Base-by-base conservation (phyloP, 1,140 invertebrate species). In the Trinorchestia longiramus region DNA sequence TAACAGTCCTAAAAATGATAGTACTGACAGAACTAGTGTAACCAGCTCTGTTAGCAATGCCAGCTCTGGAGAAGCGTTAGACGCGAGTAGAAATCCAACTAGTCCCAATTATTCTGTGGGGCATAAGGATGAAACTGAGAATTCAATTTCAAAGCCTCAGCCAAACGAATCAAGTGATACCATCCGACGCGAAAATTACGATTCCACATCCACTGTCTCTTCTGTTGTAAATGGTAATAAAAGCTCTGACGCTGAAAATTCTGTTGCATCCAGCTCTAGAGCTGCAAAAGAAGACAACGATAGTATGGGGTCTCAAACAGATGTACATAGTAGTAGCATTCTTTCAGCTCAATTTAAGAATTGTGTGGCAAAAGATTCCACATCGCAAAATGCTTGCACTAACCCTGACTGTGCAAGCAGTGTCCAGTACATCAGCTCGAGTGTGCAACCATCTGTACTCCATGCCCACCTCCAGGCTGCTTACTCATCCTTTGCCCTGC, bases 11-110 rank as follows among this genome's bases (percentile, higher is more conserved):
- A 94, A 44, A 94, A 94, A 94, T 94, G 44, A 94, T n/a, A 45
- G 43, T 47, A 23, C 44, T 94, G 92, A 94, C 44, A 45, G 43
- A 94, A 40, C 92, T 47, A 94, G 92, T 94, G 6, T 94, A 41
- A 44, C 92, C 23, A 94, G 92, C 43, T 94, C 92, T 94, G 92
- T 47, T 45, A 94, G 92, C 47, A 94, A 94, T 94, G 92, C 92
- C 92, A 94, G 92, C 43, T 94, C 92, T 94, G 92, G 36, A 44
- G 92, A 94, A 43, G 44, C 92, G 1, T 94, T 94, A 94, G 92
- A 45, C 40, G 36, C 36, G 36, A 77, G 62, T 77, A 77, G 36
- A 36, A 90, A 90, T 36, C 88, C n/a, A 11, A 90, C n/a, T 0
- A 90, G 15, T 90, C 43, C 88, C 43, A 90, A 90, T 90, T 42